Conservation (phyloP, 2,888 invertebrate species). For the Tinea pellionella region DNA sequence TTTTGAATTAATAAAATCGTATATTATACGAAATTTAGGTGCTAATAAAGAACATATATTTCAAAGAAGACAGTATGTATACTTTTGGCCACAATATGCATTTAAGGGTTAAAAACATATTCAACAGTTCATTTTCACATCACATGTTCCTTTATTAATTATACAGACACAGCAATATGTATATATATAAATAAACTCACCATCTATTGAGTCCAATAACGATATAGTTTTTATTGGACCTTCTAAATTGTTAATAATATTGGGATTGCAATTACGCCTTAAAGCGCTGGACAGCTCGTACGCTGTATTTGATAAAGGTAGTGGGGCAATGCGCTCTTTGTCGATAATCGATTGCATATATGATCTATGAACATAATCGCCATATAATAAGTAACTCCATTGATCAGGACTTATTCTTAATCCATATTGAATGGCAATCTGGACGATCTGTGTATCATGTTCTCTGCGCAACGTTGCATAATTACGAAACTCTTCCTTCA, state of each 20-base stretch:
- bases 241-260: conserved; percentile 42
- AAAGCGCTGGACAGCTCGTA: conserved; percentile 91
- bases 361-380: conserved; percentile 94
- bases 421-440: conserved; percentile 97
- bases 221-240: background rate
- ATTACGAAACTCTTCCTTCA: conserved; percentile 95
- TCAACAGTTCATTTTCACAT: too few species aligned
- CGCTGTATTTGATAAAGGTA: conserved; percentile 90
- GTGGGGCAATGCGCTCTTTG: conserved; percentile 93
- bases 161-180: too few species aligned
- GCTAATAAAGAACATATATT: too few species aligned
- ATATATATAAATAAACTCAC: background rate
- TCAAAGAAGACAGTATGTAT: too few species aligned
- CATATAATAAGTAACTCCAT: conserved; percentile 96
- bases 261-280: conserved; percentile 88
- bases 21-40: too few species aligned
- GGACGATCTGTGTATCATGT: conserved; percentile 98
- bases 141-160: too few species aligned
- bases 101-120: too few species aligned
- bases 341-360: conserved; percentile 96
- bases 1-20: too few species aligned
- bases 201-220: background rate
- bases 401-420: conserved; percentile 97
- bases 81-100: too few species aligned
- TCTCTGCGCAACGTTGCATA: conserved; percentile 94